A percentile compares a stretch with the other conserved stretches of the same genome.
phyloP scores from a whole-genome alignment of 2,113 vertebrate species.

The Psephotus haematonotus region DNA sequence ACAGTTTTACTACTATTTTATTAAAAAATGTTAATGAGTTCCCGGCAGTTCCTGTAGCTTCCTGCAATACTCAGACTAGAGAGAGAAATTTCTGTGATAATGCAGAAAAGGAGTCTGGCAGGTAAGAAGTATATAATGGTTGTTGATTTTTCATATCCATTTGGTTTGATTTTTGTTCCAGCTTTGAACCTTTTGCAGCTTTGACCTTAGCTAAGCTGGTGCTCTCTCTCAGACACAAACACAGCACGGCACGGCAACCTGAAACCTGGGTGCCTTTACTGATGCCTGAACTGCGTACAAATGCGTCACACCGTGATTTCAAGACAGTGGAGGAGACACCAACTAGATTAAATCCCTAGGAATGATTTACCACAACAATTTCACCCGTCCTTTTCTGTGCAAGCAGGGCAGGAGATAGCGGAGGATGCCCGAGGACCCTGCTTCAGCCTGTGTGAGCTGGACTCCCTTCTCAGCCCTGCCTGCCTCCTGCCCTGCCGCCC shows the following conservation, averaged over 20 bases:
- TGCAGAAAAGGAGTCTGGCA: background rate
- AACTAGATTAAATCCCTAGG: constrained; percentile 49
- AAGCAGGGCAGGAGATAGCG: background rate
- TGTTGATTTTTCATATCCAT: background rate
- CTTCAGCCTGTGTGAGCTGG: background rate
- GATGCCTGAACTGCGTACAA: accelerated
- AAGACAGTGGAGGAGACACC: constrained; percentile 16
- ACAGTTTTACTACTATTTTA: background rate
- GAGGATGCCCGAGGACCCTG: background rate
- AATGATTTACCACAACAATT: constrained; percentile 35
- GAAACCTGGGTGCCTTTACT: background rate
- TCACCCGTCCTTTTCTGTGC: background rate
- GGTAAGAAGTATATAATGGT: background rate
- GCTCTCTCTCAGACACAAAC: background rate
- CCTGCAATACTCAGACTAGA: background rate
- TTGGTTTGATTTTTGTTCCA: background rate
- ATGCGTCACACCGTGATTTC: accelerated
- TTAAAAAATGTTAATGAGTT: background rate
- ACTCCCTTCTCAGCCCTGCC: background rate
- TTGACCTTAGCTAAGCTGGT: background rate
- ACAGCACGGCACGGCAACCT: background rate
- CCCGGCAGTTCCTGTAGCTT: background rate
- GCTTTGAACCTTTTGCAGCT: background rate
- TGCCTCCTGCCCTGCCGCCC: background rate
- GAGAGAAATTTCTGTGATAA: background rate